These are phyloP conservation scores for Halictus quadricinctus DNA, from an alignment of 2,888 invertebrate species.

Conservation along the genomic window DNA sequence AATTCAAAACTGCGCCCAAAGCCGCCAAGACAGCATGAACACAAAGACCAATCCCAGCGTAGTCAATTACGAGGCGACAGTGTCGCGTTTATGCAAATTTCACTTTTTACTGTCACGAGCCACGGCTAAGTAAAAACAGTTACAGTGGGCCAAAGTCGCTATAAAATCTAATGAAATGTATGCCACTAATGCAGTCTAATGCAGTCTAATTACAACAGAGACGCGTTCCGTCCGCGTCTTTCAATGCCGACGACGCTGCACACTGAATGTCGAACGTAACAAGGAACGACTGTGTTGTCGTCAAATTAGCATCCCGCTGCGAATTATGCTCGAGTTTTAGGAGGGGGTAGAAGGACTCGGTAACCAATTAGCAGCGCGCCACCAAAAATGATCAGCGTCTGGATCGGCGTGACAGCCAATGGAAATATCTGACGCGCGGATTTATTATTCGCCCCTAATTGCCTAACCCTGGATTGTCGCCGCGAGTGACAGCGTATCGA, in stretches of 20 bases:
- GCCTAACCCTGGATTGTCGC: slow-evolving; percentile 8
- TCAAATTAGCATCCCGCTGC: slow-evolving; percentile 37
- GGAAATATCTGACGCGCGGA: slow-evolving; percentile 19
- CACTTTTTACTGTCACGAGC: background rate
- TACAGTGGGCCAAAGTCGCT: background rate
- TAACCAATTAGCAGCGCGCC: slow-evolving; percentile 59
- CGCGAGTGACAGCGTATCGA: slow-evolving; percentile 7
- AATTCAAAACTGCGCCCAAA: background rate
- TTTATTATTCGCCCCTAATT: slow-evolving; percentile 51
- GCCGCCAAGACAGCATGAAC: background rate
- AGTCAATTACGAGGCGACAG: background rate
- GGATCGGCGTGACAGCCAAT: slow-evolving; percentile 25
- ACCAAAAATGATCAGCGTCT: slow-evolving; percentile 61
- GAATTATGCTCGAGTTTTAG: slow-evolving; percentile 55
- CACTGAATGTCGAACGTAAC: too few relatives aligned
- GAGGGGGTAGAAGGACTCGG: slow-evolving; percentile 9
- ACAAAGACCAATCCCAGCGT: background rate
- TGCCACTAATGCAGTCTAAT: too few relatives aligned
- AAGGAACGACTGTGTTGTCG: too few relatives aligned
- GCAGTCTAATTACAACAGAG: too few relatives aligned
- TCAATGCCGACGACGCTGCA: too few relatives aligned
- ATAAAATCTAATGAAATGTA: background rate
- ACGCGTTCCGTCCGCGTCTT: too few relatives aligned
- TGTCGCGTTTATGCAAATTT: background rate
- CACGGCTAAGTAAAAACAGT: background rate